Base-by-base conservation (phyloP, 2,113 vertebrate species). In the Mus pahari region DNA sequence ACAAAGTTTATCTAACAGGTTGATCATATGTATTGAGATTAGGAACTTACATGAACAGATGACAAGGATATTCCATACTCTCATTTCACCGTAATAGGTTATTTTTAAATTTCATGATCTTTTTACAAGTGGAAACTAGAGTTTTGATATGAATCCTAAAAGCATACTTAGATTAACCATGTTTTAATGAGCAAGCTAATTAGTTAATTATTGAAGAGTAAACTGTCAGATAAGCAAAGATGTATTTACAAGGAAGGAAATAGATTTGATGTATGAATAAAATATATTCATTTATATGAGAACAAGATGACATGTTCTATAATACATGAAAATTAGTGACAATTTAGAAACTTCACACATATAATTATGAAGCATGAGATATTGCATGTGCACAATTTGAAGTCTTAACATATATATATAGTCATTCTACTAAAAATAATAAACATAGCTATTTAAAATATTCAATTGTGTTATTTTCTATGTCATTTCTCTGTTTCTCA, bases 111-210 rank as follows among this genome's bases (percentile, higher is more conserved):
- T 91, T 28, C 81, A 48, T 86, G 7, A 55, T 7, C 33, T 77
- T 77, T 90, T 78, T 88, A 10, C 26, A 42, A 71, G 22, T 66
- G 70, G 9, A 92, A 86, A 60, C 71, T 78, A 2, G 36, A n/a
- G 26, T 84, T 92, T 92, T 94, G 22, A 42, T 94, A 75, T 77
- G 11, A 92, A 89, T 55, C 84, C 62, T 73, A 28, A 92, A 90
- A 60, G 42, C 28, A 73, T 71, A 39, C 4, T 50, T 66, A 50
- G 26, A 5, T 64, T 83, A 83, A 58, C 33, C 16, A 68, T 73
- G 5, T 58, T 33, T 2, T 81, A 42, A 50, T 92, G 66, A 71
- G 9, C 50, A 90, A 77, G 70, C 60, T 42, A 81, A 81, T 9
- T 16, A 55, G 24, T 33, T 73, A 78, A 53, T 87, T 73, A 81